Conservation (phyloP, 2,888 invertebrate genomes). For the Tetropium fuscum region DNA sequence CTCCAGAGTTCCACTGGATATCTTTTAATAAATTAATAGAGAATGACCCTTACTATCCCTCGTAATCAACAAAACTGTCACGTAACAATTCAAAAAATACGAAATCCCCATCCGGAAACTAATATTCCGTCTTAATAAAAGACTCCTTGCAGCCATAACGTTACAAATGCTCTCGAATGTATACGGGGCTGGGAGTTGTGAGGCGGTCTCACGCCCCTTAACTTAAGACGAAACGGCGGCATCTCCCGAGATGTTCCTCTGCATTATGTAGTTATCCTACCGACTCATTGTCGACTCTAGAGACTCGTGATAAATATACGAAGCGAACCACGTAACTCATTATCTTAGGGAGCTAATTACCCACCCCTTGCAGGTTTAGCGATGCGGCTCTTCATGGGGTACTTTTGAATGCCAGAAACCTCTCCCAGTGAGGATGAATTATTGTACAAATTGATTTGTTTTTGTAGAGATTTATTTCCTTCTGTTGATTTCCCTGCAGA, state of each 20-base stretch:
- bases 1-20: conserved; percentile 24
- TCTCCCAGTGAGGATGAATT: conserved; percentile 39
- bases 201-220: conserved; percentile 25
- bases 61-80: conserved; percentile 2
- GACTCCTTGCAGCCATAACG: conserved; percentile 16
- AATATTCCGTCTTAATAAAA: conserved; percentile 13
- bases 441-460: conserved; percentile 43
- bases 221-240: conserved; percentile 37
- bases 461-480: conserved; percentile 42
- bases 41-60: conserved; percentile 8
- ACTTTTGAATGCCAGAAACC: conserved; percentile 31
- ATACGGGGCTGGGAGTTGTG: not conserved
- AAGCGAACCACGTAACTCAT: conserved; percentile 61
- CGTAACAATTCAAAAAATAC: not conserved
- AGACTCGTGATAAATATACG: conserved; percentile 60
- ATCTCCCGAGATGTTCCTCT: conserved; percentile 40
- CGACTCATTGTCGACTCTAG: conserved; percentile 57
- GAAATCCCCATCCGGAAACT: not conserved
- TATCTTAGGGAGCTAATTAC: conserved; percentile 60
- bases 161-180: conserved; percentile 22
- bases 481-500: conserved; percentile 46
- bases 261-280: conserved; percentile 56
- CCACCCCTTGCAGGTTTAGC: conserved; percentile 37
- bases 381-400: conserved; percentile 26
- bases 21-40: conserved; percentile 11